A percentile compares a stretch with the other conserved stretches of the same genome.
Conservation (phyloP, 2,888 invertebrate genomes). For the Agonum fuliginosum region DNA sequence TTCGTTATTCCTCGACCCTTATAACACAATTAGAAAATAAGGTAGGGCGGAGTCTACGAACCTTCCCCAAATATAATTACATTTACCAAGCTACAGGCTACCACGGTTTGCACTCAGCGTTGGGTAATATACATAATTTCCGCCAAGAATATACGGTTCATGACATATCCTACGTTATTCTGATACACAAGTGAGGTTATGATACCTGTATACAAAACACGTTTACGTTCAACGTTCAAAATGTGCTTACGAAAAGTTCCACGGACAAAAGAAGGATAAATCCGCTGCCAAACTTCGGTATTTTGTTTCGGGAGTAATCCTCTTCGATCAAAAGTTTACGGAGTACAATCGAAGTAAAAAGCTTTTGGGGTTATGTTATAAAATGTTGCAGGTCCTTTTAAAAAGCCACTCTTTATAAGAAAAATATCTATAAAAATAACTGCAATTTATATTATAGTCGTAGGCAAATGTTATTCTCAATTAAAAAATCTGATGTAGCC, state of each 20-base stretch:
- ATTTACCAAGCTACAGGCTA: slow-evolving; percentile 6
- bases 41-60: slow-evolving; percentile 3
- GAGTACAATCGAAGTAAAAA: background rate
- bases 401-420: background rate
- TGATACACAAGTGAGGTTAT: slow-evolving; percentile 7
- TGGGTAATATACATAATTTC: slow-evolving; percentile 12
- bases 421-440: too few species aligned
- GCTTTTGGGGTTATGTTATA: background rate
- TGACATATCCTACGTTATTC: background rate
- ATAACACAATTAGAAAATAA: background rate
- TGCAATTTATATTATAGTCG: too few species aligned
- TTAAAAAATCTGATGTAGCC: too few species aligned
- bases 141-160: background rate
- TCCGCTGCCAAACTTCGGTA: slow-evolving; percentile 21
- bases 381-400: background rate
- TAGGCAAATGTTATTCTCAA: too few species aligned
- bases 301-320: slow-evolving; percentile 13
- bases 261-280: slow-evolving; percentile 21
- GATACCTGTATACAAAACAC: slow-evolving; percentile 3
- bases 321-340: slow-evolving; percentile 15
- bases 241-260: background rate
- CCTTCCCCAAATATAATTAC: slow-evolving; percentile 4
- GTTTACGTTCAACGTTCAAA: too few species aligned
- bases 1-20: slow-evolving; percentile 16
- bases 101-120: slow-evolving; percentile 6